Evolutionary conservation across 2,888 invertebrate genomes (phyloP).

Genomic region (Meloe dianella): DNA sequence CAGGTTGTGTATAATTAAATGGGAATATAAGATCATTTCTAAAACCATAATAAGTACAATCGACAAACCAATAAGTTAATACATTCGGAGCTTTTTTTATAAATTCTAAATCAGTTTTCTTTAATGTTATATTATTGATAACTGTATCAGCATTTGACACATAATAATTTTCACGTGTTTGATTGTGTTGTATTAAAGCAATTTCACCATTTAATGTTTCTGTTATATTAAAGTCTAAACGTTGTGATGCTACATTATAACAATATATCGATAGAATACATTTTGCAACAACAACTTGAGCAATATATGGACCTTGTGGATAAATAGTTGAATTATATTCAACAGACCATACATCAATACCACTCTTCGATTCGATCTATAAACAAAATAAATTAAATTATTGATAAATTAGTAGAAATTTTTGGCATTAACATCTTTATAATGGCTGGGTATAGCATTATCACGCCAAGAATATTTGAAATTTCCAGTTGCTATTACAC

Average conservation of each 20-base stretch:
- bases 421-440: constrained; percentile 57
- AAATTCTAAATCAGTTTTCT: constrained; percentile 67
- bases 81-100: constrained; percentile 65
- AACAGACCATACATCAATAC: constrained; percentile 68
- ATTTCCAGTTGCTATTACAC: constrained; percentile 56
- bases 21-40: constrained; percentile 67
- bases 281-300: constrained; percentile 63
- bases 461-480: constrained; percentile 69
- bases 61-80: constrained; percentile 79
- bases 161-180: constrained; percentile 63
- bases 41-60: constrained; percentile 73
- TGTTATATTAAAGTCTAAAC: constrained; percentile 62
- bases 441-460: constrained; percentile 63
- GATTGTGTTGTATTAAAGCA: constrained; percentile 68
- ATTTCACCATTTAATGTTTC: constrained; percentile 74
- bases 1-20: constrained; percentile 69
- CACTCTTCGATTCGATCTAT: constrained; percentile 60
- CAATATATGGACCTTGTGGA: constrained; percentile 66
- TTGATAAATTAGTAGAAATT: neutral
- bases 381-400: constrained; percentile 23
- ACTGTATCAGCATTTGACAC: constrained; percentile 69
- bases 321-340: constrained; percentile 63
- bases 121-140: constrained; percentile 65
- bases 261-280: constrained; percentile 54
- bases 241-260: constrained; percentile 56